A percentile compares a stretch with the other conserved stretches of the same genome.
Evolutionary conservation across 2,888 invertebrate species (phyloP).

Genomic region (Yponomeuta sedellus): DNA sequence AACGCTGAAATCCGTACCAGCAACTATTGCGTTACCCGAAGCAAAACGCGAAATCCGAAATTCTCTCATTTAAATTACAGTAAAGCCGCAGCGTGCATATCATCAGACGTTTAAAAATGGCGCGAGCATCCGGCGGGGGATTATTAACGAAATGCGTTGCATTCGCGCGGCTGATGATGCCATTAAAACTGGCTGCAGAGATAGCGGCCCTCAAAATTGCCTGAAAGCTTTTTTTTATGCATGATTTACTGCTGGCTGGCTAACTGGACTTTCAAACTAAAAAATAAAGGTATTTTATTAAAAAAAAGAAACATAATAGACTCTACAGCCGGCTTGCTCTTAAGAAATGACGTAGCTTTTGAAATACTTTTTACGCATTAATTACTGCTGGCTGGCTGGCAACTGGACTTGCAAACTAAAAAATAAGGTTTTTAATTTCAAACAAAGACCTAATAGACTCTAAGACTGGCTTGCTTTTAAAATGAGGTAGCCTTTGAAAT

Average conservation of each 20-base stretch:
- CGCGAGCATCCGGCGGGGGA: not conserved
- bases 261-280: not conserved
- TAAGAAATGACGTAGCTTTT: too few species aligned
- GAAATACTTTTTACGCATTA: too few species aligned
- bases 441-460: too few species aligned
- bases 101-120: constrained; percentile 1
- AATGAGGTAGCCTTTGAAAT: too few species aligned
- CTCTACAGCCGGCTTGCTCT: too few species aligned
- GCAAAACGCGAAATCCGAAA: not conserved
- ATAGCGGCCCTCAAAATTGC: not conserved
- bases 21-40: not conserved
- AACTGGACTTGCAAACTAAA: too few species aligned
- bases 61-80: not conserved
- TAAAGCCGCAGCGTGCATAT: not conserved
- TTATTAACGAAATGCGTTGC: constrained; percentile 1
- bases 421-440: too few species aligned
- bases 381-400: too few species aligned
- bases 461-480: too few species aligned
- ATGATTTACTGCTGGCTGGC: not conserved
- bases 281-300: not conserved
- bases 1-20: too few species aligned
- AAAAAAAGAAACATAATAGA: too few species aligned
- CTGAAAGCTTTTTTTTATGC: constrained; percentile 1
- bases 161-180: constrained; percentile 2
- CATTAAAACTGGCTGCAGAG: constrained; percentile 1